These are phyloP conservation scores for Phrynosoma platyrhinos DNA, from an alignment of 2,113 vertebrate species.

Conservation along the genomic window DNA sequence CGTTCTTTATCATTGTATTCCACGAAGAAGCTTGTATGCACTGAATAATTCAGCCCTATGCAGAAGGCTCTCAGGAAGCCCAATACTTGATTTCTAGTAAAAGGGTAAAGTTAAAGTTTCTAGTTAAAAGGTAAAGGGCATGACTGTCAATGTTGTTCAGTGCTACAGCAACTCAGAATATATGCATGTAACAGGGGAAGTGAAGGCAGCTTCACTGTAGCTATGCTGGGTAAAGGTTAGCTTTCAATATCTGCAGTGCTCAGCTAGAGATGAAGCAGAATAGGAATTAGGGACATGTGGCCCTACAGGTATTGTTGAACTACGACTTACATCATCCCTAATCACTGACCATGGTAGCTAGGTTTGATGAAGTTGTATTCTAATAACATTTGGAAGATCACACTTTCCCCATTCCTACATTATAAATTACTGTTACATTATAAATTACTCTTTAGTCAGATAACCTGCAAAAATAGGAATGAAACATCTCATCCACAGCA, in stretches of 20 bases:
- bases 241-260: background rate
- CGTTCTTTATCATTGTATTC: background rate
- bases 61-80: background rate
- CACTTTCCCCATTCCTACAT: background rate
- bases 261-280: background rate
- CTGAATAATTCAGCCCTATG: background rate
- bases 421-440: background rate
- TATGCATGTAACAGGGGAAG: constrained; percentile 15
- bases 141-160: background rate
- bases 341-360: background rate
- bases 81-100: background rate
- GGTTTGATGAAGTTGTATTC: background rate
- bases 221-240: background rate
- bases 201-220: background rate
- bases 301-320: background rate
- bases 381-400: background rate
- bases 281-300: background rate
- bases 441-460: background rate
- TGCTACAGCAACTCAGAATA: background rate
- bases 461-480: too few species aligned
- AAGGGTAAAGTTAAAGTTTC: constrained; percentile 1
- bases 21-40: background rate
- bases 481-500: too few species aligned
- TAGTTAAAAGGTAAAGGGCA: constrained; percentile 11
- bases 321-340: background rate